Evolutionary conservation across 2,113 vertebrate genomes (phyloP), one percentile per base, ranked within the genome.

Genomic region (Raja brachyura): DNA sequence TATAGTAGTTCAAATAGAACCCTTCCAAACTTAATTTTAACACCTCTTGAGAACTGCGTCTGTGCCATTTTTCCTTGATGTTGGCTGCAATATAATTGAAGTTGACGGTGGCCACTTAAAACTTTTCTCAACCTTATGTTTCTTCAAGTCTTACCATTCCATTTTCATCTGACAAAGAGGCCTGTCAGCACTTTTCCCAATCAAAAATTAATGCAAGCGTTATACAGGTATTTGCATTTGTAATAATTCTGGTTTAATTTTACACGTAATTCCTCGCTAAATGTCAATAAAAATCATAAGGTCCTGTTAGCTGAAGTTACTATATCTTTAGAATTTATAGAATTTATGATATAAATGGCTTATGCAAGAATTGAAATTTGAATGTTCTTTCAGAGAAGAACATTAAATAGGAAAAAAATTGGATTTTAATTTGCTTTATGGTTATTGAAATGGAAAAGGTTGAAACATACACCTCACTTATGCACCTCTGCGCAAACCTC

Each of bases 41-140:
- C 59, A 88, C 59, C 59, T 61, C 56, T 73, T 16, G 28, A 59
- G 83, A 31, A 28, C n/a, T 63, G 83, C 1, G 14, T 31, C 28
- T 61, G 28, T 16, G n/a, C 63, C 81, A n/a, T 56, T 86, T 86
- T 86, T 13, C 81, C 56, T n/a, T n/a, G 25, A 86, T 11, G 28
- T 61, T 86, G 22, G 81, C 83, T 63, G 59, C 59, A 86, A n/a
- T 31, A 16, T 88, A 88, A 88, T 61, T 88, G 14, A 63, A 88
- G 5, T n/a, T 88, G 83, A 88, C 59, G 63, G 31, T 59, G 63
- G 8, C 22, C 54, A 61, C 25, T 85, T 59, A 28, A 0, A 4
- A 28, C 83, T 88, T 88, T 88, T 31, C n/a, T 31, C 61, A 88
- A 88, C 28, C 59, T 88, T 88, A 3, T n/a, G 59, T n/a, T 88